Evolutionary conservation across 2,888 invertebrate species (phyloP).

Genomic region (Ophraella communa): DNA sequence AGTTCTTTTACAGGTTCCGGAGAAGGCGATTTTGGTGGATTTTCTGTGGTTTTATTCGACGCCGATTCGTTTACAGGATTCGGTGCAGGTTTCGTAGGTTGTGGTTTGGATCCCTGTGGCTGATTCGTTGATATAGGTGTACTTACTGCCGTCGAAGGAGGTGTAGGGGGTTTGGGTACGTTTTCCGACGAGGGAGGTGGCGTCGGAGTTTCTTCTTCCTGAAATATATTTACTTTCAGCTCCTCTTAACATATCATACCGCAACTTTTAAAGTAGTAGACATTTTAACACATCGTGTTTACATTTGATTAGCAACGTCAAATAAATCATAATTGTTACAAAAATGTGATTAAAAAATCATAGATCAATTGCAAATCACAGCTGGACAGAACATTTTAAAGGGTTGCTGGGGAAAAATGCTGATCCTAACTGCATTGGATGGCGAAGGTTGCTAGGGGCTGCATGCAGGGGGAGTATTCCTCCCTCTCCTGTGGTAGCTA

Average conservation of each 20-base stretch:
- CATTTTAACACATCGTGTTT: too few relatives aligned
- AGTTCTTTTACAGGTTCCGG: constrained; percentile 64
- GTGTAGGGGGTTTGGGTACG: not conserved
- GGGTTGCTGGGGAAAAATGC: too few relatives aligned
- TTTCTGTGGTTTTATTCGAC: constrained; percentile 5
- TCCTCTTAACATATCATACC: too few relatives aligned
- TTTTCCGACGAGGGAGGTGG: constrained; percentile 25
- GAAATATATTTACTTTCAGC: not conserved
- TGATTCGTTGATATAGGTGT: constrained; percentile 3
- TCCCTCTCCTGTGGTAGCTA: too few relatives aligned
- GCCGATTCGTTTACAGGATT: not conserved
- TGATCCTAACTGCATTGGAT: too few relatives aligned
- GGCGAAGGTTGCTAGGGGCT: too few relatives aligned
- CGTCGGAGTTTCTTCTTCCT: constrained; percentile 24
- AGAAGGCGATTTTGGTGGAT: constrained; percentile 43
- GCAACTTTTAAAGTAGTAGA: not conserved
- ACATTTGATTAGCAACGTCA: too few relatives aligned
- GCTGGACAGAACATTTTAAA: too few relatives aligned
- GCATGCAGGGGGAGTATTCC: too few relatives aligned
- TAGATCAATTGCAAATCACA: too few relatives aligned
- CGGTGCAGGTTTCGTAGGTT: not conserved
- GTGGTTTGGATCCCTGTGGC: constrained; percentile 5
- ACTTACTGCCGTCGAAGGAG: not conserved
- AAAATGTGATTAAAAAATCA: too few relatives aligned
- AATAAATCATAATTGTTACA: too few relatives aligned